These are phyloP conservation scores for Morelia viridis DNA, from an alignment of 2,797 vertebrate species.

Conservation along the genomic window DNA sequence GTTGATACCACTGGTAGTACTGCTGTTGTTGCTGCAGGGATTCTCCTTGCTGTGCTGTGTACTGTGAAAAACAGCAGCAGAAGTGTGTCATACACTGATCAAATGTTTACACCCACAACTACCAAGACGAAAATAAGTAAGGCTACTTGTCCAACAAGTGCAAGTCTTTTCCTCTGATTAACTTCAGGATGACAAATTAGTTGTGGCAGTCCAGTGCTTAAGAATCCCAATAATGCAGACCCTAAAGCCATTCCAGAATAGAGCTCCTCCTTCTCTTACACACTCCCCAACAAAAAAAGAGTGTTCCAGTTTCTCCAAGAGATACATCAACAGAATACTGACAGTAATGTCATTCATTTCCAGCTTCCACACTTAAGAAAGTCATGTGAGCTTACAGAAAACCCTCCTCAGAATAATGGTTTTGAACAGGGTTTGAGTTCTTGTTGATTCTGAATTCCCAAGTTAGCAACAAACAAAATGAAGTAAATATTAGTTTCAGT, in stretches of 20 bases:
- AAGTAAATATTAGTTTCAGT: background rate
- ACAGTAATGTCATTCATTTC: background rate
- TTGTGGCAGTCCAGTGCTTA: background rate
- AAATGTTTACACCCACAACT: background rate
- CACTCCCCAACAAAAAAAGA: background rate
- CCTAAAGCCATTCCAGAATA: background rate
- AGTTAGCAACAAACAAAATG: background rate
- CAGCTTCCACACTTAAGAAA: background rate
- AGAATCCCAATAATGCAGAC: background rate
- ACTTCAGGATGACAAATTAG: background rate
- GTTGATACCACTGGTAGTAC: conserved; percentile 85
- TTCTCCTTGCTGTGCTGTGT: conserved; percentile 76
- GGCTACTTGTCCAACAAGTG: background rate
- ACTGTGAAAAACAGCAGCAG: conserved; percentile 62
- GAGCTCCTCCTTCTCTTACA: background rate
- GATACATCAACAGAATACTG: background rate
- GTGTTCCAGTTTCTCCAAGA: background rate
- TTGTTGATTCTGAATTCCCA: background rate
- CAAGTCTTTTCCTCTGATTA: background rate
- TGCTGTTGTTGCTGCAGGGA: conserved; percentile 80
- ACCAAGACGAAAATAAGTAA: background rate
- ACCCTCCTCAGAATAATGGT: background rate
- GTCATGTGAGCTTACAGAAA: background rate
- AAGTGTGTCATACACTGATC: background rate
- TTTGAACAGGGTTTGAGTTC: background rate